phyloP scores from a whole-genome alignment of 2,888 invertebrate genomes.

The Blastobasis lacticolella region DNA sequence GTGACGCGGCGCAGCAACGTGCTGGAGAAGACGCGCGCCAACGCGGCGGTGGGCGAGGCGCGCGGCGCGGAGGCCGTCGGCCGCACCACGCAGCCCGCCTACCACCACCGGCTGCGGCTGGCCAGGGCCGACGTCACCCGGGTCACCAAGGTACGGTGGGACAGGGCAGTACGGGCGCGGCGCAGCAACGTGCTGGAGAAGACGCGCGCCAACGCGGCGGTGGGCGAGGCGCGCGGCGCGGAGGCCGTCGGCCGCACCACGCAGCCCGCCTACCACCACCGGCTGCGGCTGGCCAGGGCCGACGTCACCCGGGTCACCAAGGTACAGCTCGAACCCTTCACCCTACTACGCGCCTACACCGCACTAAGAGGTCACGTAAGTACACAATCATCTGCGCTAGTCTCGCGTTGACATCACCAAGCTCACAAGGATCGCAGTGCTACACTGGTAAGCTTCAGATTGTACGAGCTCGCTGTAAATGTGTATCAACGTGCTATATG shows the following conservation, averaged over 20 bases:
- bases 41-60: slow-evolving; percentile 51
- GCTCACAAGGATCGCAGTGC: too few species aligned
- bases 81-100: slow-evolving; percentile 44
- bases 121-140: slow-evolving; percentile 52
- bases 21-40: slow-evolving; percentile 49
- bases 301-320: slow-evolving; percentile 56
- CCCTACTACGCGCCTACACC: too few species aligned
- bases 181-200: slow-evolving; percentile 58
- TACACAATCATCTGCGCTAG: too few species aligned
- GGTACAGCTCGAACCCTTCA: too few species aligned
- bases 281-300: slow-evolving; percentile 50
- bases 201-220: slow-evolving; percentile 49
- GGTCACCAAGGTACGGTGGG: slow-evolving; percentile 45
- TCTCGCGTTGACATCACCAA: too few species aligned
- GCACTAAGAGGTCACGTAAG: too few species aligned
- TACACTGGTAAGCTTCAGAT: too few species aligned
- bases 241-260: slow-evolving; percentile 30
- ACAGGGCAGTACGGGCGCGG: too few species aligned
- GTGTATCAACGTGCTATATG: too few species aligned
- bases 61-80: slow-evolving; percentile 29
- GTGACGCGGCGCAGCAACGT: slow-evolving; percentile 59
- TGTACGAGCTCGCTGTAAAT: too few species aligned
- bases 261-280: slow-evolving; percentile 53
- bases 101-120: slow-evolving; percentile 56
- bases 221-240: slow-evolving; percentile 45